A percentile compares a stretch with the other conserved stretches of the same genome.
Conservation (phyloP, 2,113 vertebrate genomes). For the Fregetta grallaria region DNA sequence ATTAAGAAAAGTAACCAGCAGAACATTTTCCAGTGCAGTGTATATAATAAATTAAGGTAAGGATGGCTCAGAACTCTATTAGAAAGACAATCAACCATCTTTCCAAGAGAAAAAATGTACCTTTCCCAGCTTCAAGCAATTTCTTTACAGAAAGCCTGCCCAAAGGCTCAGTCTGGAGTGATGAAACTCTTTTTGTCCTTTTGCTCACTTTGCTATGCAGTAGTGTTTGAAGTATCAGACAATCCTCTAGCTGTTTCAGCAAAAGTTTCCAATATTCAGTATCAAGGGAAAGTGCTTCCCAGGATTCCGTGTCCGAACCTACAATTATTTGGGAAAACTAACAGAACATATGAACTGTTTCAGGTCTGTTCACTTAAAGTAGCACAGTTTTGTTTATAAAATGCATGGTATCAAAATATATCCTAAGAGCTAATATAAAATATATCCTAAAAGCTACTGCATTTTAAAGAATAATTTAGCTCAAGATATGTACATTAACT, state of each 20-base stretch:
- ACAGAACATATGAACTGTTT: background rate
- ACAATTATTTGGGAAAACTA: slow-evolving; percentile 74
- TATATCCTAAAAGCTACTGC: background rate
- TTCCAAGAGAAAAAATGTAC: slow-evolving; percentile 60
- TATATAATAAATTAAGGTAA: background rate
- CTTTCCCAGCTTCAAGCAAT: slow-evolving; percentile 90
- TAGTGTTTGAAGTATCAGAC: slow-evolving; percentile 90
- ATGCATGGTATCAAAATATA: background rate
- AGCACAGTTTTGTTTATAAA: background rate
- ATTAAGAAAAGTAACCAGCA: background rate
- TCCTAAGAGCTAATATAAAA: background rate
- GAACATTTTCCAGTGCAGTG: background rate
- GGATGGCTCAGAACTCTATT: background rate
- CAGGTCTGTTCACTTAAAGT: background rate
- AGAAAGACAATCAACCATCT: background rate
- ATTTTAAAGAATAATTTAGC: background rate
- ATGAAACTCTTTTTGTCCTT: slow-evolving; percentile 61
- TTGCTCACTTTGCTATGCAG: slow-evolving; percentile 72
- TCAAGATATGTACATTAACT: background rate
- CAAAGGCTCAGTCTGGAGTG: slow-evolving; percentile 74
- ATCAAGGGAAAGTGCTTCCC: slow-evolving; percentile 95
- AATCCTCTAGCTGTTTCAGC: slow-evolving; percentile 91
- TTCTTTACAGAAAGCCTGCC: slow-evolving; percentile 86
- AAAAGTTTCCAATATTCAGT: slow-evolving; percentile 93
- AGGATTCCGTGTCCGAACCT: slow-evolving; percentile 77